A percentile compares a stretch with the other conserved stretches of the same genome.
These are phyloP conservation scores for Cryptoprocta ferox DNA, from an alignment of 2,797 vertebrate genomes.

Conservation along the genomic window DNA sequence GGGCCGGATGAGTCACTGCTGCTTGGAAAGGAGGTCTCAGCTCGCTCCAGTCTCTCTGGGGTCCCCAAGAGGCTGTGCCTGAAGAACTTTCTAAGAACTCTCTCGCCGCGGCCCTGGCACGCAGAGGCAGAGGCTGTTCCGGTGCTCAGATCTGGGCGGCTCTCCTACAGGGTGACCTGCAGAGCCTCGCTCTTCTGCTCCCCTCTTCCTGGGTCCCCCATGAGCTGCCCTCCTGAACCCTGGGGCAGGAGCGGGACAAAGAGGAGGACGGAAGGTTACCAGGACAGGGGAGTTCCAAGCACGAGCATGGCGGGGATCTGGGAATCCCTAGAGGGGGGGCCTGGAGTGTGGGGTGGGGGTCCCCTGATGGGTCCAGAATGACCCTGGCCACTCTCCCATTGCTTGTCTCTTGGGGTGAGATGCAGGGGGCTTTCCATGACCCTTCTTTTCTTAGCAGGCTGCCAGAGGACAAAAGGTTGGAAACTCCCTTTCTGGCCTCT, in stretches of 20 bases:
- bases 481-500: not conserved
- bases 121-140: not conserved
- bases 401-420: too few species aligned
- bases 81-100: not conserved
- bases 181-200: not conserved
- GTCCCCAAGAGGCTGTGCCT: not conserved
- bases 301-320: fast-evolving
- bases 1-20: fast-evolving
- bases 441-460: not conserved
- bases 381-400: not conserved
- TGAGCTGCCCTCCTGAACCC: fast-evolving
- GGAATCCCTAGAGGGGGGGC: fast-evolving
- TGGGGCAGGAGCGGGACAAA: fast-evolving
- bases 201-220: not conserved
- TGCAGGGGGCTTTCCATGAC: not conserved
- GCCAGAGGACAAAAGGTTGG: not conserved
- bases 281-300: not conserved
- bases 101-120: too few species aligned
- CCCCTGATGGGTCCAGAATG: fast-evolving
- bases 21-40: not conserved
- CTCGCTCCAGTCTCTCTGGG: not conserved
- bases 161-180: not conserved
- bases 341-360: not conserved
- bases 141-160: fast-evolving
- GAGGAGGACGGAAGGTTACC: not conserved